Base-by-base conservation (phyloP, 2,113 vertebrate species). In the Corythornis madagascariensis region DNA sequence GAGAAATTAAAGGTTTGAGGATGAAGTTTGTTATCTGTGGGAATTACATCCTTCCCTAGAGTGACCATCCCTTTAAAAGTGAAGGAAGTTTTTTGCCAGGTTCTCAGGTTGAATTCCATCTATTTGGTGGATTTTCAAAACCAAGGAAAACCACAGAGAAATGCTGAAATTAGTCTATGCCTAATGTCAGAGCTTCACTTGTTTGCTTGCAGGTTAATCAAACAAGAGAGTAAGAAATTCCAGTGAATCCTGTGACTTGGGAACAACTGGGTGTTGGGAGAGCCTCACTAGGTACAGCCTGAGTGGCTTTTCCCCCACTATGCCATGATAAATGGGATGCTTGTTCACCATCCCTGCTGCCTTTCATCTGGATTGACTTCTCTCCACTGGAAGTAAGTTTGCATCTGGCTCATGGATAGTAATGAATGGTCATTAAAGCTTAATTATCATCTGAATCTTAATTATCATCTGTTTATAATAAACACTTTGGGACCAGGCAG, bases 391-490 rank as follows among this genome's bases (percentile, higher is more conserved):
- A 93, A 93, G 70, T 57, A 92, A 90, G 94, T 88, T 69, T 94
- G 81, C 86, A 84, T 92, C 70, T 93, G 89, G 74, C 77, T 90
- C 86, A 65, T 53, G 53, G 87, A 72, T 69, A 84, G 76, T 53
- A 92, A 94, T 75, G 81, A 93, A 92, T 87, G 84, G 86, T 45
- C 91, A 92, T 94, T 94, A 95, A 95, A 93, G 22, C 61, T 78
- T 90, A 89, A 95, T 94, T 93, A 86, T 90, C 38, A 71, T 73
- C 61, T 83, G 65, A 93, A 88, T 86, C 65, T 77, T 86, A 93
- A 94, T 90, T 88, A 90, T 95, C 69, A 86, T 93, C 70, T 92
- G 84, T 78, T 96, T 92, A 71, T 74, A 89, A 92, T 92, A 93
- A 89, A 86, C 2, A 59, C 40, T 93, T 29, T 19, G 82, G 61